These are phyloP conservation scores for Tinamus guttatus DNA, from an alignment of 2,113 vertebrate species.

Conservation along the genomic window DNA sequence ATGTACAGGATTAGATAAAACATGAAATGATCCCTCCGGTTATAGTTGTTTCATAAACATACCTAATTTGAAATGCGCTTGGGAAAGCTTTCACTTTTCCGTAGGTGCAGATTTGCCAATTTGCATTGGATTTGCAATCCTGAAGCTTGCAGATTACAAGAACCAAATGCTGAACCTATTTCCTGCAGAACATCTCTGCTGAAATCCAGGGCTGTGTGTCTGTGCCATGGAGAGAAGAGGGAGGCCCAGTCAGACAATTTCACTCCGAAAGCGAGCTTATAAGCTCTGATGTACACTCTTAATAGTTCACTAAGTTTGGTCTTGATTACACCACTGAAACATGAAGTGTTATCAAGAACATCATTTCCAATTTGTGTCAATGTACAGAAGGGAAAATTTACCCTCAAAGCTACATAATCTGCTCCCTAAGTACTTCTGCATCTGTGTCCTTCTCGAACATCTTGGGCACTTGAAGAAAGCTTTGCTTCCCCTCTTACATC, in stretches of 20 bases:
- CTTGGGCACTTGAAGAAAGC: neutral
- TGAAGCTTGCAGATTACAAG: neutral
- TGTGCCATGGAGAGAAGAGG: neutral
- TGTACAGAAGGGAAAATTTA: neutral
- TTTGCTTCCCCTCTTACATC: neutral
- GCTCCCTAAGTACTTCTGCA: neutral
- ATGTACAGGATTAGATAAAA: constrained; percentile 2
- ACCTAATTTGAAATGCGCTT: neutral
- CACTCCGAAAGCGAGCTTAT: neutral
- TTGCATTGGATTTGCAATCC: neutral
- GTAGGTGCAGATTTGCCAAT: neutral
- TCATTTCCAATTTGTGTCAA: neutral
- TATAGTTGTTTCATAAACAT: neutral
- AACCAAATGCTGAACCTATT: neutral
- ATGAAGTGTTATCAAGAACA: neutral
- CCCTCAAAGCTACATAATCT: neutral
- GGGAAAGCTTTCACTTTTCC: neutral
- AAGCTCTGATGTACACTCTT: neutral
- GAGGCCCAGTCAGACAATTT: neutral
- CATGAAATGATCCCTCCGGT: neutral
- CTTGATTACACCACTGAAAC: neutral
- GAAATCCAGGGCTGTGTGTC: neutral
- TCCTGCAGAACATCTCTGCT: neutral
- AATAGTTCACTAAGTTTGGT: neutral
- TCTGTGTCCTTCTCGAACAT: neutral